phyloP scores from a whole-genome alignment of 1,140 invertebrate genomes.

The Diuraphis noxia region DNA sequence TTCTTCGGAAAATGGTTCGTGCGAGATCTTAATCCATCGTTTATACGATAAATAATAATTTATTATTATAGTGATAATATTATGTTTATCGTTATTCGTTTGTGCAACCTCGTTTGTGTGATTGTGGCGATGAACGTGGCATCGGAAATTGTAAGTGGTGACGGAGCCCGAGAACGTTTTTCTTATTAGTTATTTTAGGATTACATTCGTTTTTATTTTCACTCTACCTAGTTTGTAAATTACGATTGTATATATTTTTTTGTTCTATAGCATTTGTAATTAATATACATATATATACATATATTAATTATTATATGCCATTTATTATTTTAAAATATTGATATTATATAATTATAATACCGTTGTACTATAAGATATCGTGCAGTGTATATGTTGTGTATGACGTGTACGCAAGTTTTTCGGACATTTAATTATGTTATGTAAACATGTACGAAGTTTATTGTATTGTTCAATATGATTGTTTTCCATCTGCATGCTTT shows the following conservation, averaged over 20 bases:
- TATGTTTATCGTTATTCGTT: neutral
- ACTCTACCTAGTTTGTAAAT: constrained; percentile 33
- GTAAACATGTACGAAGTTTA: neutral
- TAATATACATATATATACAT: neutral
- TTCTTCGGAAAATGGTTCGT: neutral
- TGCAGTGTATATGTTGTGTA: neutral
- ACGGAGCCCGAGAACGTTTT: neutral
- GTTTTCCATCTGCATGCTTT: neutral
- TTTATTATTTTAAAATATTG: constrained; percentile 17
- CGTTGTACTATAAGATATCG: neutral
- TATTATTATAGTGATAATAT: neutral
- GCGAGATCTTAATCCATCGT: neutral
- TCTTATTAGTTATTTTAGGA: constrained; percentile 10
- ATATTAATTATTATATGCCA: constrained; percentile 24
- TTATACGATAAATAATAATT: neutral
- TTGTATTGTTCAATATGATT: neutral
- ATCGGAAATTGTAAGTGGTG: constrained; percentile 9
- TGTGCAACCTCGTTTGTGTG: neutral
- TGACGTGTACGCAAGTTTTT: constrained; percentile 11
- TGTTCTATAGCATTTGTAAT: constrained; percentile 43
- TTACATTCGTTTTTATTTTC: constrained; percentile 22
- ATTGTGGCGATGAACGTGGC: neutral
- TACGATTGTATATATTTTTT: constrained; percentile 35
- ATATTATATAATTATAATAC: neutral
- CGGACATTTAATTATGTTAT: neutral